Percentiles rank a stretch among this genome's conserved stretches.
phyloP scores from a whole-genome alignment of 1,140 invertebrate genomes.

The Bradynema listronoti region DNA sequence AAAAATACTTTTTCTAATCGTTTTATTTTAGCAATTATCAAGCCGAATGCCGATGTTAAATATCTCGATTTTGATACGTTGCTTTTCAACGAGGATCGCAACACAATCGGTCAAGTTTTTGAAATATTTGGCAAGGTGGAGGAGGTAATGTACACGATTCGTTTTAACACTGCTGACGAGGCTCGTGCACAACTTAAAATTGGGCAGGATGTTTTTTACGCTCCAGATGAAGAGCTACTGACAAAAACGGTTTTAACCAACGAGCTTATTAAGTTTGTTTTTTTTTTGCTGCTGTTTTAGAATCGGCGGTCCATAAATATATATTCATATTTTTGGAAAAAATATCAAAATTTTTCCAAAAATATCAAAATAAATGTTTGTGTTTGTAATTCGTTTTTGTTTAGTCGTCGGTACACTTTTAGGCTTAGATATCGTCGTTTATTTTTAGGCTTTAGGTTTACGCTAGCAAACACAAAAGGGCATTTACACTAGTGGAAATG shows the following conservation, averaged over 20 bases:
- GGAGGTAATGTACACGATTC: constrained; percentile 32
- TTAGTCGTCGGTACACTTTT: background rate
- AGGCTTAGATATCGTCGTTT: background rate
- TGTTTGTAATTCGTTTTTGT: background rate
- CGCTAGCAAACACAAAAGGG: background rate
- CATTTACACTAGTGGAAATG: no score
- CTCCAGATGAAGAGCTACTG: constrained; percentile 13
- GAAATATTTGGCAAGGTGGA: constrained; percentile 35
- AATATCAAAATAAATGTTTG: background rate
- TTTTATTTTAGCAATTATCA: constrained; percentile 27
- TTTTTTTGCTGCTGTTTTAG: background rate
- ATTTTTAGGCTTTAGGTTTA: background rate
- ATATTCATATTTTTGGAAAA: background rate
- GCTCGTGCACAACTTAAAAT: constrained; percentile 13
- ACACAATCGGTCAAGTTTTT: constrained; percentile 36
- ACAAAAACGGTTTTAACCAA: constrained; percentile 34
- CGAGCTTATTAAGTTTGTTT: constrained; percentile 31
- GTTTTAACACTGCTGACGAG: constrained; percentile 36
- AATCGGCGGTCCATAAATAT: background rate
- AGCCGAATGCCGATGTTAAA: constrained; percentile 21
- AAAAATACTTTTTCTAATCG: background rate
- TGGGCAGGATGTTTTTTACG: constrained; percentile 32
- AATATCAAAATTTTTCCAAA: background rate
- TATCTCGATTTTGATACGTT: constrained; percentile 36
- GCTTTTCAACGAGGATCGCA: constrained; percentile 32